Percentiles rank a stretch among this genome's conserved stretches.
phyloP scores from a whole-genome alignment of 2,888 invertebrate species.

The Synergus itoensis region DNA sequence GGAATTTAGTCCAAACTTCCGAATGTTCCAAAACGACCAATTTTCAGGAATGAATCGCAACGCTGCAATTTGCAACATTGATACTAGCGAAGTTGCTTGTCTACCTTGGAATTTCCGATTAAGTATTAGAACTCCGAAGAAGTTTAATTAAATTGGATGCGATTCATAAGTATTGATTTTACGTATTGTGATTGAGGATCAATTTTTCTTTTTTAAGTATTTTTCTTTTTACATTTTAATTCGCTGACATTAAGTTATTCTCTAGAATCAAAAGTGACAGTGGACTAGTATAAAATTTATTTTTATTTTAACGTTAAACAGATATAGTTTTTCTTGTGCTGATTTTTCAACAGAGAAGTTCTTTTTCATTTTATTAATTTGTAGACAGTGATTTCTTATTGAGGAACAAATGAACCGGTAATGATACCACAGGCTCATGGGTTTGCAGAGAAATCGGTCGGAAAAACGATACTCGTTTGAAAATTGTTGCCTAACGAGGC shows the following conservation, averaged over 20 bases:
- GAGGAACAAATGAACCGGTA: conserved; percentile 43
- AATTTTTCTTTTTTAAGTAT: too few species aligned
- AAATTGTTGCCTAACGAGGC: conserved; percentile 40
- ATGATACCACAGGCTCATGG: conserved; percentile 44
- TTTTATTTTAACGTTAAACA: neutral
- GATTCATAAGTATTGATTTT: neutral
- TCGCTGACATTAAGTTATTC: too few species aligned
- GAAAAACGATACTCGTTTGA: conserved; percentile 49
- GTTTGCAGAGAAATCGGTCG: conserved; percentile 49
- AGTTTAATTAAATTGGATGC: neutral
- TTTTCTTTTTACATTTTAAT: too few species aligned
- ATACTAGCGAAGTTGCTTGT: neutral
- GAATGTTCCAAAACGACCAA: neutral
- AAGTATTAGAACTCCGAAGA: neutral
- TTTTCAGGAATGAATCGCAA: neutral
- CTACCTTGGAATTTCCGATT: neutral
- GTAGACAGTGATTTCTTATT: conserved; percentile 39
- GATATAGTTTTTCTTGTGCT: too few species aligned
- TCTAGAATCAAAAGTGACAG: neutral
- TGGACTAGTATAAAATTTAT: neutral
- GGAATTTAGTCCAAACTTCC: conserved; percentile 6
- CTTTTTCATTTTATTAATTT: conserved; percentile 2
- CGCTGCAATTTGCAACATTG: neutral
- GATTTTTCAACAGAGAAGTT: neutral
- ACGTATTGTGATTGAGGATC: neutral